Conservation (phyloP, 2,797 vertebrate genomes). For the Peromyscus eremicus region DNA sequence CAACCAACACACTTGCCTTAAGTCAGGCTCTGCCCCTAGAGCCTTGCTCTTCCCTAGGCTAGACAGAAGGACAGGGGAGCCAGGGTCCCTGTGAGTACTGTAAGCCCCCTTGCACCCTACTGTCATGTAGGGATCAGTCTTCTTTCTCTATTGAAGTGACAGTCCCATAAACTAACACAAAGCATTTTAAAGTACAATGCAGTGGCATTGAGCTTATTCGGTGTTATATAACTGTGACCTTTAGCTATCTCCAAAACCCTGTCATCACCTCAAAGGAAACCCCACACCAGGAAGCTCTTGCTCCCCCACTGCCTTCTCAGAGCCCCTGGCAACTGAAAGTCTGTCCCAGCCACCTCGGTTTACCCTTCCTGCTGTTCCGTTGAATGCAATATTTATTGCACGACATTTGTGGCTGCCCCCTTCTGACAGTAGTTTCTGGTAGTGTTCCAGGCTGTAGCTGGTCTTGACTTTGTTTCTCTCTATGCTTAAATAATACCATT, state of each 20-base stretch:
- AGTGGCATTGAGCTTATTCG: neutral
- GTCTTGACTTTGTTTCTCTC: neutral
- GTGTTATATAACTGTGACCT: neutral
- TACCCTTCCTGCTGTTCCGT: neutral
- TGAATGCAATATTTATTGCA: neutral
- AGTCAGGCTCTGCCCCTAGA: neutral
- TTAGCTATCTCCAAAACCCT: neutral
- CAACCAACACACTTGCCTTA: neutral
- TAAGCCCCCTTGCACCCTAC: neutral
- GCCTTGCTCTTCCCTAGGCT: neutral
- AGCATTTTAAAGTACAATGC: neutral
- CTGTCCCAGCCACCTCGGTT: too few relatives aligned
- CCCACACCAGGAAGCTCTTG: neutral
- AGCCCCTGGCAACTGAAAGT: neutral
- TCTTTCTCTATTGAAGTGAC: conserved; percentile 11
- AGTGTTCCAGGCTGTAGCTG: neutral
- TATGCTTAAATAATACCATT: neutral
- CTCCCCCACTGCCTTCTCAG: neutral
- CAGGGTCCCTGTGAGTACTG: too few relatives aligned
- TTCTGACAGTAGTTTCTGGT: neutral
- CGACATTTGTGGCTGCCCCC: neutral
- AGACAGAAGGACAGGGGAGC: neutral
- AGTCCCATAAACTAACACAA: neutral
- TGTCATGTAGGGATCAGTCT: neutral
- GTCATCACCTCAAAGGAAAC: conserved; percentile 17